Conservation (phyloP, 2,797 vertebrate genomes). For the Kryptopterus vitreolus region DNA sequence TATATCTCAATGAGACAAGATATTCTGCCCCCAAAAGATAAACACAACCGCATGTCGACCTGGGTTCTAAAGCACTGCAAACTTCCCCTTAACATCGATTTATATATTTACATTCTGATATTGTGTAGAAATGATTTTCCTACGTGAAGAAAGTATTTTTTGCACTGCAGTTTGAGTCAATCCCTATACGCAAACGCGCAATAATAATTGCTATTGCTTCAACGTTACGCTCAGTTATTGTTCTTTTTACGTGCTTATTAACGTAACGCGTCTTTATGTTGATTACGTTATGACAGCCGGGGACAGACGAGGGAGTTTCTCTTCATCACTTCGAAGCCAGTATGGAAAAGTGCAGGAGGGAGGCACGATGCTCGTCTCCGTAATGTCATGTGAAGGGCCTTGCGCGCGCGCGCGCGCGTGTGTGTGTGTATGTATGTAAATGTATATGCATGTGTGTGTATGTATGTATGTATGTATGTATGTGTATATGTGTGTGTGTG, state of each 20-base stretch:
- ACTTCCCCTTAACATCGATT: not conserved
- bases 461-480: no score
- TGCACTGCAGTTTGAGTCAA: not conserved
- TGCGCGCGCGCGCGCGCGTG: no score
- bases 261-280: constrained; percentile 1
- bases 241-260: not conserved
- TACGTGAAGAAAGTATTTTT: no score
- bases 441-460: no score
- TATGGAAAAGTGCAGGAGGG: not conserved
- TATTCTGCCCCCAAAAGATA: constrained; percentile 15
- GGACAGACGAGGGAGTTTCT: not conserved
- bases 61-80: constrained; percentile 20
- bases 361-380: not conserved
- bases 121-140: no score
- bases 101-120: no score
- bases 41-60: constrained; percentile 29
- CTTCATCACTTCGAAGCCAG: not conserved
- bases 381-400: constrained; percentile 9
- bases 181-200: not conserved
- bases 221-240: not conserved
- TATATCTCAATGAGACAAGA: constrained; percentile 43
- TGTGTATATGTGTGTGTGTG: no score
- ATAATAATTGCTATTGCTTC: not conserved
- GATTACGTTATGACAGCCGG: not conserved
- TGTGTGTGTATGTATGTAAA: no score